Percentiles rank a stretch among this genome's conserved stretches.
phyloP scores from a whole-genome alignment of 1,140 invertebrate genomes.

The Drosophila busckii region DNA sequence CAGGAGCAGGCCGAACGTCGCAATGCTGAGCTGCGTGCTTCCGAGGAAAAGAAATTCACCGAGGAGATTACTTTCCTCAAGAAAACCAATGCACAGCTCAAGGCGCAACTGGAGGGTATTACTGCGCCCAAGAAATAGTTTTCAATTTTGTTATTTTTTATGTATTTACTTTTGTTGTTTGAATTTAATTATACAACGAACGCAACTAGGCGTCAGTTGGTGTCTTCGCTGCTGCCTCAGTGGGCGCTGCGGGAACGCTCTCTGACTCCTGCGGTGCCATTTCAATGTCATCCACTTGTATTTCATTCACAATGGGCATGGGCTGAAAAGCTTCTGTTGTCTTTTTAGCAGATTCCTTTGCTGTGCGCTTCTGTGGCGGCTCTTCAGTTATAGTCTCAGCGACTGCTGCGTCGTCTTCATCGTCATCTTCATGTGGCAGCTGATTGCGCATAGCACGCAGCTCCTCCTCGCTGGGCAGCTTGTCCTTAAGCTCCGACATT shows the following conservation, averaged over 20 bases:
- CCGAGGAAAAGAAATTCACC: conserved; percentile 93
- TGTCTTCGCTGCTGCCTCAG: neutral
- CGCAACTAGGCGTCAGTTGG: no score
- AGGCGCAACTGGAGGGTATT: conserved; percentile 94
- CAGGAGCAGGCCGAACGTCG: conserved; percentile 91
- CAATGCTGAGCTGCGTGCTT: conserved; percentile 89
- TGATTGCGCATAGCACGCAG: conserved; percentile 37
- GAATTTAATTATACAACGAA: conserved; percentile 27
- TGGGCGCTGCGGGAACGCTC: neutral
- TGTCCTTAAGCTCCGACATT: conserved; percentile 84
- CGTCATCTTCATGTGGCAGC: conserved; percentile 40
- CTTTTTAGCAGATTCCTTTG: conserved; percentile 48
- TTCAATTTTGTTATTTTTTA: neutral
- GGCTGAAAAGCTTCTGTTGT: conserved; percentile 78
- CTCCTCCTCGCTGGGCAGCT: conserved; percentile 65
- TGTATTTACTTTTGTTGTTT: conserved; percentile 26
- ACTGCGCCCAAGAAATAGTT: conserved; percentile 93
- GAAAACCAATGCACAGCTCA: conserved; percentile 95
- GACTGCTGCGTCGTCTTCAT: conserved; percentile 1
- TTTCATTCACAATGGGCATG: conserved; percentile 79
- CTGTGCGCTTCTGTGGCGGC: conserved; percentile 46
- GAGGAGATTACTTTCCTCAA: conserved; percentile 95
- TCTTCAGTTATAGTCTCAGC: conserved; percentile 21
- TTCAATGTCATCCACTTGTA: conserved; percentile 55
- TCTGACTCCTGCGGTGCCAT: conserved; percentile 14